A percentile compares a stretch with the other conserved stretches of the same genome.
These are phyloP conservation scores for Lochmaea capreae DNA, from an alignment of 2,888 invertebrate species.

Conservation along the genomic window DNA sequence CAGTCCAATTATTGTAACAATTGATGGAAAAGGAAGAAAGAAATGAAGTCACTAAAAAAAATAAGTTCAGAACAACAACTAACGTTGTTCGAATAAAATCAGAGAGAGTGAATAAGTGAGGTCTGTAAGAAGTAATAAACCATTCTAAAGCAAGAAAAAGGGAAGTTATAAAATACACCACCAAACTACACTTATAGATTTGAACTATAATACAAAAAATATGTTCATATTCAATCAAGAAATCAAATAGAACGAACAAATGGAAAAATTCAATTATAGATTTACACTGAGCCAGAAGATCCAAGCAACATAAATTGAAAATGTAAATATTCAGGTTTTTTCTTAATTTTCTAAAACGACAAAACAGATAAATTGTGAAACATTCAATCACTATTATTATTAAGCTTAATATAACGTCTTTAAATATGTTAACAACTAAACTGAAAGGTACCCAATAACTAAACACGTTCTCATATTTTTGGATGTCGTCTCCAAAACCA, in stretches of 20 bases:
- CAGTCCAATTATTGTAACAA: not conserved
- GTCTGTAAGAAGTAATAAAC: slow-evolving; percentile 19
- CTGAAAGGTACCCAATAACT: slow-evolving; percentile 3
- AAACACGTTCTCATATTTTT: not conserved
- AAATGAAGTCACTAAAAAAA: not conserved
- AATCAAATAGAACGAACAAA: not conserved
- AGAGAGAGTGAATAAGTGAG: slow-evolving; percentile 8
- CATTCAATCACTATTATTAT: slow-evolving; percentile 12
- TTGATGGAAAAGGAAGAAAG: not conserved
- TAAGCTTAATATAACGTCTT: slow-evolving; percentile 21
- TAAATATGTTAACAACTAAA: slow-evolving; percentile 19
- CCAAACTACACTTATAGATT: slow-evolving; percentile 20
- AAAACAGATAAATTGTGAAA: slow-evolving; percentile 12
- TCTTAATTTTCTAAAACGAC: slow-evolving; percentile 17
- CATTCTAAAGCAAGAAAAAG: slow-evolving; percentile 23
- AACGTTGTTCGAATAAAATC: not conserved
- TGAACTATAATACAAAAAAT: not conserved
- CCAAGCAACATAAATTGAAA: slow-evolving; percentile 19
- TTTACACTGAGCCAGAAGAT: slow-evolving; percentile 3
- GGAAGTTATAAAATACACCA: slow-evolving; percentile 14
- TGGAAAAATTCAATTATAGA: slow-evolving; percentile 19
- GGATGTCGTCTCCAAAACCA: not conserved
- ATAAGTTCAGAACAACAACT: slow-evolving; percentile 5
- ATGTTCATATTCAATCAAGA: not conserved
- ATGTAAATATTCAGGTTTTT: slow-evolving; percentile 15